Percentiles rank a stretch among this genome's conserved stretches.
phyloP scores from a whole-genome alignment of 2,888 invertebrate species.

The Athalia cordata region DNA sequence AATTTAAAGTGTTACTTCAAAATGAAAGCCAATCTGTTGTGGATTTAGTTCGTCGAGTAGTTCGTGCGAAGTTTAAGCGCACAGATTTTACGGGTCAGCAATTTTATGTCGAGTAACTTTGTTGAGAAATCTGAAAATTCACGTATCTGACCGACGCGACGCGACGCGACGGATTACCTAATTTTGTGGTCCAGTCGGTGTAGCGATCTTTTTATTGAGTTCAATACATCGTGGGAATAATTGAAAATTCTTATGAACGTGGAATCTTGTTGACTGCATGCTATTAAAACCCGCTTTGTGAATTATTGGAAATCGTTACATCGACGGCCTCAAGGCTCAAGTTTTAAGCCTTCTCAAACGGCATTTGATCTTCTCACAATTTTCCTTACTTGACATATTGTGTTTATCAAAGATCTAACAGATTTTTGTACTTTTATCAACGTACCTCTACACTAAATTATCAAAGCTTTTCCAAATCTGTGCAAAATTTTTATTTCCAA shows the following conservation, averaged over 20 bases:
- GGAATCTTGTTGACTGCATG: no score
- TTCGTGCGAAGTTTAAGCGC: no score
- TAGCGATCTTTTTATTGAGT: no score
- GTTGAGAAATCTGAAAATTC: not conserved
- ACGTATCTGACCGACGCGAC: not conserved
- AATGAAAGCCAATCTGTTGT: no score
- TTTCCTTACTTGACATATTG: not conserved
- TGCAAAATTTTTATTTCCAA: no score
- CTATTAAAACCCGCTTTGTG: no score
- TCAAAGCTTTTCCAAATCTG: not conserved
- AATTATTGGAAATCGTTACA: not conserved
- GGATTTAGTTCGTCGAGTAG: no score
- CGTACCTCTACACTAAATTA: not conserved
- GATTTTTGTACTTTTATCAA: not conserved
- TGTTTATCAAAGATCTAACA: conserved; percentile 12
- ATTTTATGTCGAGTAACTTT: not conserved
- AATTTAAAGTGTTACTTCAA: no score
- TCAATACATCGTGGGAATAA: no score
- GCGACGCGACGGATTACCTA: not conserved
- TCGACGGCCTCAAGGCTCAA: not conserved
- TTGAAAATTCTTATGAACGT: no score
- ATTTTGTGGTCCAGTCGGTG: no score
- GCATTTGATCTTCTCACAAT: conserved; percentile 12
- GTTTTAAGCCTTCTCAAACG: conserved; percentile 7
- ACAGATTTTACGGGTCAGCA: no score